Conservation (phyloP, 2,113 vertebrate genomes). For the Serilophus lunatus region DNA sequence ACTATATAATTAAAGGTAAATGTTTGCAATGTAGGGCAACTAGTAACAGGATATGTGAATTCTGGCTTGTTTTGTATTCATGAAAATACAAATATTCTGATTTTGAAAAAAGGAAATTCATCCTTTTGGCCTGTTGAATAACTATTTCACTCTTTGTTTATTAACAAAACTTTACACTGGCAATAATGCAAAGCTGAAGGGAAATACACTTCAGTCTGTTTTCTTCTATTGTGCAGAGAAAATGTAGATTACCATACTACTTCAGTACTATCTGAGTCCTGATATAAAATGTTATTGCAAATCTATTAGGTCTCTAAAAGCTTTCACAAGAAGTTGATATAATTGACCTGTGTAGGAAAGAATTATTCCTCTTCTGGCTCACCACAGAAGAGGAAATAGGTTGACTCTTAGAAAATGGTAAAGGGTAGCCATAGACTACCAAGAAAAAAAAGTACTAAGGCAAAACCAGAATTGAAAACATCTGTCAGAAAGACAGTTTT, state of each 20-base stretch:
- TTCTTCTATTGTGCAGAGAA: not conserved
- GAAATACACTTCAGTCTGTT: not conserved
- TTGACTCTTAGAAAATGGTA: not conserved
- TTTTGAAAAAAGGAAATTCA: not conserved
- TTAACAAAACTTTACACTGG: not conserved
- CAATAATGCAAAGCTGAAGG: not conserved
- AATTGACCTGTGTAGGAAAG: not conserved
- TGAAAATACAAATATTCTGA: not conserved
- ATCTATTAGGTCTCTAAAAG: not conserved
- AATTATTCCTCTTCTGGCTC: not conserved
- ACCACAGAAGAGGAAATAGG: not conserved
- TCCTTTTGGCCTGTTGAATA: not conserved
- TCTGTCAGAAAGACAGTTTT: not conserved
- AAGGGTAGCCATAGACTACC: not conserved
- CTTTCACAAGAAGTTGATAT: not conserved
- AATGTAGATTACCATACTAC: not conserved
- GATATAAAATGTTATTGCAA: not conserved
- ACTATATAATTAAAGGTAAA: not conserved
- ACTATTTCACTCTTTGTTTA: not conserved
- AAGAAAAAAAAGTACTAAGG: not conserved
- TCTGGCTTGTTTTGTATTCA: not conserved
- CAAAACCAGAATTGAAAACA: not conserved
- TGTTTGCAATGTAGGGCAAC: not conserved
- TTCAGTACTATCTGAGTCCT: not conserved
- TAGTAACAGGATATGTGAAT: not conserved